Evolutionary conservation across 2,797 vertebrate species (phyloP).

Genomic region (Salmo trutta): DNA sequence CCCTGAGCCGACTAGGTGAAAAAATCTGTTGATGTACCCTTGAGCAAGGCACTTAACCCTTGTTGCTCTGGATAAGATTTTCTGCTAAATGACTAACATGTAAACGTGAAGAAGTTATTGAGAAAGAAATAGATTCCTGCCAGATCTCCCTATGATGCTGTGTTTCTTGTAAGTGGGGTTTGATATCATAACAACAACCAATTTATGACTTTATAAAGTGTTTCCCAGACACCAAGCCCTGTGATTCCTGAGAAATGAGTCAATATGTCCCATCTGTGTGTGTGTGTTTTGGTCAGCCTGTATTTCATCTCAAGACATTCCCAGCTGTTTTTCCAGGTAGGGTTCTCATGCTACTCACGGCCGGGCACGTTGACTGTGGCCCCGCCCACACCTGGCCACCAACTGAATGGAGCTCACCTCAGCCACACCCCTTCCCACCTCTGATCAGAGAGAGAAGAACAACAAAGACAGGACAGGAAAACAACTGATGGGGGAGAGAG

Average conservation of each 20-base stretch:
- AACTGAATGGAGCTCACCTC: slow-evolving; percentile 46
- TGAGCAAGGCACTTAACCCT: no score
- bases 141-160: not conserved
- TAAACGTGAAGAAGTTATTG: no score
- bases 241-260: slow-evolving; percentile 48
- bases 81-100: no score
- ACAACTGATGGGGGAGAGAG: not conserved
- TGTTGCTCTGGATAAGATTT: no score
- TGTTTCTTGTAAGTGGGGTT: not conserved
- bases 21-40: no score
- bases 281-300: slow-evolving; percentile 56
- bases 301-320: no score
- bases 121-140: no score
- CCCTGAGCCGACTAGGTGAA: no score
- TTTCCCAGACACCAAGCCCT: slow-evolving; percentile 23
- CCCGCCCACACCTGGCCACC: slow-evolving; percentile 45
- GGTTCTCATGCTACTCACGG: slow-evolving; percentile 50
- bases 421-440: slow-evolving; percentile 50
- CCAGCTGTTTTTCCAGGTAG: slow-evolving; percentile 61
- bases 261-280: slow-evolving; percentile 33
- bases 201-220: slow-evolving; percentile 1
- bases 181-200: not conserved
- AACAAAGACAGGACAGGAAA: slow-evolving; percentile 35
- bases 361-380: slow-evolving; percentile 10
- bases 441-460: slow-evolving; percentile 52